Conservation (phyloP, 2,888 invertebrate genomes). For the Dinocampus coccinellae region DNA sequence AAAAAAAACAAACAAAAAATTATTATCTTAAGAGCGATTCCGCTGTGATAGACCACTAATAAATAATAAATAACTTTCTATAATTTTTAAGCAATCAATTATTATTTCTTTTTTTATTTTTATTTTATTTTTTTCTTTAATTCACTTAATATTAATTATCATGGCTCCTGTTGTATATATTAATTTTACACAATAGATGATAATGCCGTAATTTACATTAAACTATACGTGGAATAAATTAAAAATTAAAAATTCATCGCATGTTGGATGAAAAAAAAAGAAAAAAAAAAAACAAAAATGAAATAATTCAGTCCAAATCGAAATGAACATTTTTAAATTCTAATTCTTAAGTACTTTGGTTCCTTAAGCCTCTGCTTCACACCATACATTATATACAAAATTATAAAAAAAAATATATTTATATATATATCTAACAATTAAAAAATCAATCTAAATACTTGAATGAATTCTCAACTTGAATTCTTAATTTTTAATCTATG, state of each 20-base stretch:
- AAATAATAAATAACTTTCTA: constrained; percentile 40
- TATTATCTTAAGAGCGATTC: constrained; percentile 36
- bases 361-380: constrained; percentile 43
- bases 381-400: constrained; percentile 39
- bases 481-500: constrained; percentile 53
- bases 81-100: constrained; percentile 18
- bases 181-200: constrained; percentile 38
- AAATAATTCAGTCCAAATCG: constrained; percentile 16
- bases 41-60: constrained; percentile 56
- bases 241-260: constrained; percentile 36
- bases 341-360: constrained; percentile 47
- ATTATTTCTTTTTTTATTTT: constrained; percentile 36
- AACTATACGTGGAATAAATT: constrained; percentile 24
- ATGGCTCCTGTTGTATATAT: not conserved
- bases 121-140: not conserved
- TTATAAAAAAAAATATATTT: too few relatives aligned
- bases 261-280: not conserved
- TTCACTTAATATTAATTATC: too few relatives aligned
- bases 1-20: too few relatives aligned
- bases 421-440: not conserved
- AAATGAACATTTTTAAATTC: constrained; percentile 32
- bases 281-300: not conserved
- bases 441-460: constrained; percentile 2
- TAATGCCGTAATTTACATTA: constrained; percentile 34
- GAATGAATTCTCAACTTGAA: too few relatives aligned